Conservation (phyloP, 2,888 invertebrate genomes). For the Xylota segnis region DNA sequence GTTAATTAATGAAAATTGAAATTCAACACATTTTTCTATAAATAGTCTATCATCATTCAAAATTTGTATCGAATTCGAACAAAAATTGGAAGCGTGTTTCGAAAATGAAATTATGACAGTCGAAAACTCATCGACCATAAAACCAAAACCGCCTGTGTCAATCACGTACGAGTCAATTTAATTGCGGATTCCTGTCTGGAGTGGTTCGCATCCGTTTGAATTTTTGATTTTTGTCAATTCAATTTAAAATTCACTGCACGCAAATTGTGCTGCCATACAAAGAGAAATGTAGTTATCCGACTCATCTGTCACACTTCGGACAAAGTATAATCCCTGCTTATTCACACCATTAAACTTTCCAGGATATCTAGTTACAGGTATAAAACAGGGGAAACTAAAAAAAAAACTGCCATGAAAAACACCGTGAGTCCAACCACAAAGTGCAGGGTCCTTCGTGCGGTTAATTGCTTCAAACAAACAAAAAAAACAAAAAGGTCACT, state of each 20-base stretch:
- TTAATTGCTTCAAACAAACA: constrained; percentile 38
- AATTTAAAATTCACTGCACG: constrained; percentile 46
- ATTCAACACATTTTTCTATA: constrained; percentile 29
- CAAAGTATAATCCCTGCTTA: constrained; percentile 33
- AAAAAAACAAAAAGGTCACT: constrained; percentile 20
- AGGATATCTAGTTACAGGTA: constrained; percentile 64
- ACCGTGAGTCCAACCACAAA: constrained; percentile 23
- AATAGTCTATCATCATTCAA: constrained; percentile 18
- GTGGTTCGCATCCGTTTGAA: constrained; percentile 23
- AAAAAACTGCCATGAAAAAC: constrained; percentile 54
- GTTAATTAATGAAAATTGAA: constrained; percentile 27
- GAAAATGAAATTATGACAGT: constrained; percentile 28
- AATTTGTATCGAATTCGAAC: constrained; percentile 1
- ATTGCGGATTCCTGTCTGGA: constrained; percentile 48
- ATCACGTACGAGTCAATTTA: constrained; percentile 52
- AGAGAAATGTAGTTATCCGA: constrained; percentile 8
- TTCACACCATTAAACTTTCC: constrained; percentile 42
- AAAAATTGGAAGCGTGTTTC: constrained; percentile 21
- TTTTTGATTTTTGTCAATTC: background rate
- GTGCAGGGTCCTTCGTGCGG: constrained; percentile 23
- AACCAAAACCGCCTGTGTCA: constrained; percentile 12
- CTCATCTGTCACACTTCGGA: background rate
- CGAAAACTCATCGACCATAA: background rate
- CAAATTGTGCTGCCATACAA: constrained; percentile 41
- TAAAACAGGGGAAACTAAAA: background rate